Evolutionary conservation across 2,797 vertebrate species (phyloP), one percentile per base, ranked within the genome.

Genomic region (Ptychobarbus kaznakovi): DNA sequence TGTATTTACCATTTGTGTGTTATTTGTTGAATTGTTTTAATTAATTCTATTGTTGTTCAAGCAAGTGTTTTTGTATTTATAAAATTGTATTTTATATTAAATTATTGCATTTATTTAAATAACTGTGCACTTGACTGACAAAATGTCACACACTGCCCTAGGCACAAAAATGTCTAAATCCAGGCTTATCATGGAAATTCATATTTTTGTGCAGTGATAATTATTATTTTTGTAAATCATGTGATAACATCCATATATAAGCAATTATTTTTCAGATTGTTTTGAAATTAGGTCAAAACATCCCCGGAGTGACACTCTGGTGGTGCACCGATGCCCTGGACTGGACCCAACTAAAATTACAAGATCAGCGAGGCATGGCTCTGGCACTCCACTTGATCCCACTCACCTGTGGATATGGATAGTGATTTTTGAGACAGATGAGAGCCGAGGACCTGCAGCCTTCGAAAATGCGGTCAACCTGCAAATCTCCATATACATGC

Each of bases 371-470:
- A 65, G 12, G 68, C 8, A 22, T 38, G 28, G 49, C 28, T 38
- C 13, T 63, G 76, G 22, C 68, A 44, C 32, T 56, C 22, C 61
- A 53, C 68, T 49, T 72, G 38, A 80, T 63, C 42, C 20, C 9
- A 35, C 42, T 73, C 77, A 73, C 58, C 42, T 66, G 69, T 80
- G 42, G 18, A 65, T 15, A 35, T 69, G 38, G 42, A 53, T 75
- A 77, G 40, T 85, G 56, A 80, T 80, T 80, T 80, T 74, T 32
- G 40, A 46, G 5, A 10, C 53, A 78, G 49, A 83, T 46, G 68
- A 72, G 65, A 58, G 49, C 25, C 32, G 25, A 80, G 11, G 32
- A 80, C 38, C 72, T 22, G 40, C 42, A 80, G 20, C 58, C 25
- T 49, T 8, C 2, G 22, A 72, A 80, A 40, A 80, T 38, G 40